These are phyloP conservation scores for Phrynocephalus forsythii DNA, from an alignment of 2,797 vertebrate genomes.

Conservation along the genomic window DNA sequence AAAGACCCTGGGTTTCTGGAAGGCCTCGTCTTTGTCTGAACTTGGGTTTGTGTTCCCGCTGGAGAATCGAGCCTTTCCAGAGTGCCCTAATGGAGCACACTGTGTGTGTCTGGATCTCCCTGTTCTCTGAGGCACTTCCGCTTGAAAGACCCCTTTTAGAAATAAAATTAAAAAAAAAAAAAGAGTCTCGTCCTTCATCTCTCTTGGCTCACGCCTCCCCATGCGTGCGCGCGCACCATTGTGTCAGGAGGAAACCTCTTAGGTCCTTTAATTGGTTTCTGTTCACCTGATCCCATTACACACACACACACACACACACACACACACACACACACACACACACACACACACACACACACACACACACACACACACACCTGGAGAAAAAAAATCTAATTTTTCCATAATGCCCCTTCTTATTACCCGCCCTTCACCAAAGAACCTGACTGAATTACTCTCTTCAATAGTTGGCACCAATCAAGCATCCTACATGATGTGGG, in stretches of 20 bases:
- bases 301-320: neutral
- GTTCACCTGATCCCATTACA: constrained; percentile 11
- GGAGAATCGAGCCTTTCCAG: no score
- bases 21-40: no score
- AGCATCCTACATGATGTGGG: neutral
- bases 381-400: constrained; percentile 25
- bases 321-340: no score
- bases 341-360: neutral
- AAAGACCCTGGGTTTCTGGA: no score
- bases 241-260: constrained; percentile 22
- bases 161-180: neutral
- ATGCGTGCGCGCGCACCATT: neutral
- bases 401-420: constrained; percentile 5
- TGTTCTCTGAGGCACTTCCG: neutral
- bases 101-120: no score
- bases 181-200: neutral
- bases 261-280: constrained; percentile 26
- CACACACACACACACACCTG: neutral
- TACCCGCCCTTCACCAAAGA: no score
- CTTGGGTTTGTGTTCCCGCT: no score
- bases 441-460: neutral
- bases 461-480: neutral
- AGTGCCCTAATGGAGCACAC: no score
- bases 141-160: neutral
- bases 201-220: neutral